Conservation (phyloP, 2,113 vertebrate species). For the Oncorhynchus masou region DNA sequence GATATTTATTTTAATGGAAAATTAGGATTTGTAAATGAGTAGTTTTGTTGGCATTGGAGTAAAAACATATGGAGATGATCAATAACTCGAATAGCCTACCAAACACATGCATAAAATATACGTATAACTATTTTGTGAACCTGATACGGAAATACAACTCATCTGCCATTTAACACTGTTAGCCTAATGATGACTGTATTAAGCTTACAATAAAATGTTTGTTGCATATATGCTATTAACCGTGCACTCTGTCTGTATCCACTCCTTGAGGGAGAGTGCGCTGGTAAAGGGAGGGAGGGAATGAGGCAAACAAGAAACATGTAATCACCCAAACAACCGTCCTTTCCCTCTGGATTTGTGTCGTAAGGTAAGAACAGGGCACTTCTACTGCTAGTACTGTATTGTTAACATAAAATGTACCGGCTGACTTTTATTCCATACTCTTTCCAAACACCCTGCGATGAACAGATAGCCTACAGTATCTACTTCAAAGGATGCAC, state of each 20-base stretch:
- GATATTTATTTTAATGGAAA: background rate
- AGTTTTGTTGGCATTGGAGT: background rate
- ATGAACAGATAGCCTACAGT: background rate
- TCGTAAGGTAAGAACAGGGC: constrained; percentile 56
- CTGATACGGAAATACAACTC: background rate
- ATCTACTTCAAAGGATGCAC: constrained; percentile 34
- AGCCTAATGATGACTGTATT: background rate
- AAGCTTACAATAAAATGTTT: background rate
- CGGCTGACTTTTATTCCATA: constrained; percentile 39
- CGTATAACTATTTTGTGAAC: background rate
- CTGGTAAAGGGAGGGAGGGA: background rate
- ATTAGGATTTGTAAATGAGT: background rate
- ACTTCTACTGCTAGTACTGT: constrained; percentile 21
- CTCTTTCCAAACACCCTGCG: constrained; percentile 28
- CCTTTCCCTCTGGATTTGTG: constrained; percentile 61
- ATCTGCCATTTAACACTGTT: background rate
- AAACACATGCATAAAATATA: background rate
- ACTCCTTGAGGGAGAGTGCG: constrained; percentile 2
- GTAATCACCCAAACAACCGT: constrained; percentile 67
- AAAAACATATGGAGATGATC: background rate
- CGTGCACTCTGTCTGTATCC: constrained; percentile 5
- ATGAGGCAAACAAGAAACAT: constrained; percentile 38
- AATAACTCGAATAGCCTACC: background rate
- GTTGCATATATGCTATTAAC: background rate
- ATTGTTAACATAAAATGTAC: constrained; percentile 34